Base-by-base conservation (phyloP, 35 echinoderm and acorn worm genomes). In the Anneissia japonica region DNA sequence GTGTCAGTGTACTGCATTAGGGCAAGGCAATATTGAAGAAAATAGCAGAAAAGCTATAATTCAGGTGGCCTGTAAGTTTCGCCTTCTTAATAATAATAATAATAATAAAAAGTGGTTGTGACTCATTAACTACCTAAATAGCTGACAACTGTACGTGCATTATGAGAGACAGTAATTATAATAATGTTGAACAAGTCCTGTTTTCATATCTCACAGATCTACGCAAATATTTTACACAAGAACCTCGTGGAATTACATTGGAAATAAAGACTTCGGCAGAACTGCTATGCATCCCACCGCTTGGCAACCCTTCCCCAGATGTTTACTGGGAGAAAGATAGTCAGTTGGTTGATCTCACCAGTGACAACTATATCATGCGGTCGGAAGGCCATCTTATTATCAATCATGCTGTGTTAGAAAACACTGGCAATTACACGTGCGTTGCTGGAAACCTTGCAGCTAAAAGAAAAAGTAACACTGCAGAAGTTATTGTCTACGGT, bases 371-470 rank as follows among this genome's bases (percentile, higher is more conserved):
- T 72, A 36, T 92, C 19, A 40, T 92, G 11, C 90, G 72, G 23
- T 33, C 51, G 19, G 84, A 88, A 0, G 72, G 90, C 35, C 83
- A 45, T 45, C 55, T 97, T 9, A 92, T 97, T 29, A 83, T 97
- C 51, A 93, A 72, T 79, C 55, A 90, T 37, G 79, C 91, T 11
- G 56, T 5, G 2, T 7, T 92, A 35, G 83, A 72, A 31, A 90
- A 97, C 33, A 85, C 73, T 0, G 94, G 94, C 9, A 97, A 97
- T 82, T 97, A 97, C 45, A 97, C 94, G 3, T 97, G 94, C 64
- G 43, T 97, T 0, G 94, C 91, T 4, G 78, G 32, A 31, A 97
- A 97, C 34, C 43, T 87, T 0, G 94, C 88, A 5, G 36, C 38
- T 31, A 86, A 31, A 74, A 77, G 90, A 30, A 77, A 46, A 37